phyloP scores from a whole-genome alignment of 2,888 invertebrate species.

The Sinotaia quadrata region DNA sequence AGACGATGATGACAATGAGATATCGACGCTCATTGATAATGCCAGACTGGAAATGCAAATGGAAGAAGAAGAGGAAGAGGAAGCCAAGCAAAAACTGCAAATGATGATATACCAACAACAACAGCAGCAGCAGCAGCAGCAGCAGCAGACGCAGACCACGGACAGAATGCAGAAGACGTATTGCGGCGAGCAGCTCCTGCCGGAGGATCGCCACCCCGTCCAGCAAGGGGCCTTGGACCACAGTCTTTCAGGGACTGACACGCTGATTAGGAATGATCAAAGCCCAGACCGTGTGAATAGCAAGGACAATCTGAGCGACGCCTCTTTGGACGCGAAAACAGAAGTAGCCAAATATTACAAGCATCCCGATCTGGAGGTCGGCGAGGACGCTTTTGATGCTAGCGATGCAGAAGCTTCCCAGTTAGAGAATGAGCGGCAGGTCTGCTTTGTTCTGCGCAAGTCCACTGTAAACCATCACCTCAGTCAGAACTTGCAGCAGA shows the following conservation, averaged over 20 bases:
- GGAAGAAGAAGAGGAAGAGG: conserved; percentile 28
- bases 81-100: conserved; percentile 18
- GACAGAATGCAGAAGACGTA: too few relatives aligned
- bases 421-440: conserved; percentile 17
- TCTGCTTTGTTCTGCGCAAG: conserved; percentile 15
- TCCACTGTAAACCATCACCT: conserved; percentile 34
- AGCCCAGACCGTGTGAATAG: too few relatives aligned
- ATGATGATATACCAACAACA: conserved; percentile 14
- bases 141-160: too few relatives aligned
- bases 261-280: too few relatives aligned
- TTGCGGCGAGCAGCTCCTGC: background rate
- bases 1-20: conserved; percentile 25
- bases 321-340: background rate
- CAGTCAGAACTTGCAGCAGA: conserved; percentile 20
- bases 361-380: background rate
- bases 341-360: background rate
- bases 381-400: background rate
- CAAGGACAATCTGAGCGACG: too few relatives aligned
- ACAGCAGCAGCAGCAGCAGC: background rate
- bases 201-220: too few relatives aligned
- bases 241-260: too few relatives aligned
- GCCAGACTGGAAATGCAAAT: conserved; percentile 24
- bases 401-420: background rate
- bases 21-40: conserved; percentile 19
- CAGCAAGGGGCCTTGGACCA: too few relatives aligned